These are phyloP conservation scores for Leptinotarsa lineolata DNA, from an alignment of 1,140 invertebrate species.

Conservation along the genomic window DNA sequence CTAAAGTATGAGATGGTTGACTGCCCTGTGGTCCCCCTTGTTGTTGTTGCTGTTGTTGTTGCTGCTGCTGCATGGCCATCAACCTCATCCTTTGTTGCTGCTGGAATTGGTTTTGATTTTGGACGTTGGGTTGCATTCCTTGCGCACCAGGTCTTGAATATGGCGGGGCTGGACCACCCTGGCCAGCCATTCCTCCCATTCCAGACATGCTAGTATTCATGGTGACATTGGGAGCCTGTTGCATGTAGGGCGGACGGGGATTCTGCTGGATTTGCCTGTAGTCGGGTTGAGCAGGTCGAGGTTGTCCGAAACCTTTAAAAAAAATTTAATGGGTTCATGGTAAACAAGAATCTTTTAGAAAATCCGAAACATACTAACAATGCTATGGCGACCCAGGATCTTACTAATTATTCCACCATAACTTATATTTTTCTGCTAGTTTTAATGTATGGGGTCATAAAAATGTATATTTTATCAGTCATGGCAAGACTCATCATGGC, in stretches of 20 bases:
- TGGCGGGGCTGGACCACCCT: slow-evolving; percentile 52
- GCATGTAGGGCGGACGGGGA: slow-evolving; percentile 49
- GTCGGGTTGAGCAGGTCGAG: slow-evolving; percentile 47
- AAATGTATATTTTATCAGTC: no score
- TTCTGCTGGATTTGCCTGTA: slow-evolving; percentile 50
- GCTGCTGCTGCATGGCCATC: slow-evolving; percentile 50
- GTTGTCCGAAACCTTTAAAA: slow-evolving; percentile 33
- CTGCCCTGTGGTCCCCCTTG: slow-evolving; percentile 48
- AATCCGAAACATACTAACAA: no score
- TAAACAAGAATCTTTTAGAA: no score
- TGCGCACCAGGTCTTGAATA: slow-evolving; percentile 51
- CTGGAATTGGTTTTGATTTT: slow-evolving; percentile 47
- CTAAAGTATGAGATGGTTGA: slow-evolving; percentile 47
- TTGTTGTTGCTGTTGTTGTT: slow-evolving; percentile 51
- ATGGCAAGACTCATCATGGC: no score
- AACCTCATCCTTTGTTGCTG: slow-evolving; percentile 46
- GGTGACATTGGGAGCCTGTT: slow-evolving; percentile 55
- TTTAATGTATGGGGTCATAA: no score
- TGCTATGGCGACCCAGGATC: no score
- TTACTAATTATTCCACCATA: neutral
- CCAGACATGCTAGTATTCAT: slow-evolving; percentile 53
- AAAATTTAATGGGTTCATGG: neutral
- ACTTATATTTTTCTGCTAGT: neutral
- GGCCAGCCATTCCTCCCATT: slow-evolving; percentile 47
- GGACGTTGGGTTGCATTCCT: slow-evolving; percentile 47